Percentiles rank a stretch among this genome's conserved stretches.
phyloP scores from a whole-genome alignment of 2,113 vertebrate species.

The Pollimyrus isidori region DNA sequence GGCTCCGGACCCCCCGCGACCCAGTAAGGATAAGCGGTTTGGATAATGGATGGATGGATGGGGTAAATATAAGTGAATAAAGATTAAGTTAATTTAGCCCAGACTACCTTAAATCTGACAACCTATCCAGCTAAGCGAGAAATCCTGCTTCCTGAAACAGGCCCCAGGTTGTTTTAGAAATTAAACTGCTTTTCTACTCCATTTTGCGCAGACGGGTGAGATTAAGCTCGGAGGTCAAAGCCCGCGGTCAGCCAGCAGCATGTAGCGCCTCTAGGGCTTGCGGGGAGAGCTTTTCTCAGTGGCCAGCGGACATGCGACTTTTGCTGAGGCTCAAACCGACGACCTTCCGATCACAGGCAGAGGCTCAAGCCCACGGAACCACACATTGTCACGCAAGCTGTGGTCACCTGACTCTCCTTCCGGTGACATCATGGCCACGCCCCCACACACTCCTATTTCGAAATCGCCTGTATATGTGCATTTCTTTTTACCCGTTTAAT shows the following conservation, averaged over 20 bases:
- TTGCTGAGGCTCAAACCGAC: not conserved
- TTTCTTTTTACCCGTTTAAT: not conserved
- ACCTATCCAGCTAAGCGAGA: too few relatives aligned
- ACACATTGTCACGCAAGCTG: not conserved
- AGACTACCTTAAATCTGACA: too few relatives aligned
- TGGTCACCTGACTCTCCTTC: not conserved
- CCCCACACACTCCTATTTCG: not conserved
- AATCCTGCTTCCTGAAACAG: too few relatives aligned
- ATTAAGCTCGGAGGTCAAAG: not conserved
- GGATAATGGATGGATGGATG: too few relatives aligned
- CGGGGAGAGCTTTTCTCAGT: not conserved
- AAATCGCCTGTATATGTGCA: not conserved
- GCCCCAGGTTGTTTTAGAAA: not conserved
- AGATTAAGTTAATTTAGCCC: too few relatives aligned
- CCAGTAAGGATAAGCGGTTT: too few relatives aligned
- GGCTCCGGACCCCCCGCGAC: too few relatives aligned
- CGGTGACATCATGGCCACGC: not conserved
- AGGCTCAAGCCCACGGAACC: not conserved
- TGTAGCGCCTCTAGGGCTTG: not conserved
- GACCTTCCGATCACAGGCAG: not conserved
- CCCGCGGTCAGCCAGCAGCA: not conserved
- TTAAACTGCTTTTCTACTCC: not conserved
- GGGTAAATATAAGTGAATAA: too few relatives aligned
- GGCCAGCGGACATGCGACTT: not conserved
- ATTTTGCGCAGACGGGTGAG: not conserved